Conservation (phyloP, 1,140 invertebrate species). For the Aphelenchoides fujianensis region DNA sequence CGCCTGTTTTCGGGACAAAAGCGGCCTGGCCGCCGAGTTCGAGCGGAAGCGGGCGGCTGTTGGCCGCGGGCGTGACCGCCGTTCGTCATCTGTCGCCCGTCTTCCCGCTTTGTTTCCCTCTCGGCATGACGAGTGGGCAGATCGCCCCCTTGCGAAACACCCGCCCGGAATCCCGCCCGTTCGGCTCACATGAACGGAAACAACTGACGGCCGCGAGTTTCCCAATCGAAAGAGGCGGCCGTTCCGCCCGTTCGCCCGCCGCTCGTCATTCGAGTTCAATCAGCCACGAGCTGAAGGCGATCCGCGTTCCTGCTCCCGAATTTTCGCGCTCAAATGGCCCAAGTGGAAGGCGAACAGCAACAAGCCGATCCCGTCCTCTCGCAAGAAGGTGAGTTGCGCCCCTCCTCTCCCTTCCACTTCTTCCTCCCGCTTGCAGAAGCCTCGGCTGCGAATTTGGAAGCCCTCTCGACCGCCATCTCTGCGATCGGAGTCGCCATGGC, state of each 20-base stretch:
- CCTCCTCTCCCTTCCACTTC: background rate
- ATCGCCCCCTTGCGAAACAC: background rate
- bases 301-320: background rate
- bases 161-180: background rate
- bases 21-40: too few relatives aligned
- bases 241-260: background rate
- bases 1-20: background rate
- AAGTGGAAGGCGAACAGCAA: background rate
- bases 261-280: conserved; percentile 1
- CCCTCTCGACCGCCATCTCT: background rate
- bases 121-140: background rate
- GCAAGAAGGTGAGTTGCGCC: too few relatives aligned
- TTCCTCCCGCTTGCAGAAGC: background rate
- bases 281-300: background rate
- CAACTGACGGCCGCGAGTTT: background rate
- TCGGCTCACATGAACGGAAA: background rate
- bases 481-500: background rate
- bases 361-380: background rate
- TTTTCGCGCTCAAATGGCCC: conserved; percentile 5
- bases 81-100: background rate
- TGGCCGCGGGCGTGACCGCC: background rate
- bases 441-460: background rate
- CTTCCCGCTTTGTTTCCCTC: background rate
- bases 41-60: background rate
- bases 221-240: background rate